A percentile compares a stretch with the other conserved stretches of the same genome.
Evolutionary conservation across 2,113 vertebrate genomes (phyloP).

Genomic region (Neogale vison): DNA sequence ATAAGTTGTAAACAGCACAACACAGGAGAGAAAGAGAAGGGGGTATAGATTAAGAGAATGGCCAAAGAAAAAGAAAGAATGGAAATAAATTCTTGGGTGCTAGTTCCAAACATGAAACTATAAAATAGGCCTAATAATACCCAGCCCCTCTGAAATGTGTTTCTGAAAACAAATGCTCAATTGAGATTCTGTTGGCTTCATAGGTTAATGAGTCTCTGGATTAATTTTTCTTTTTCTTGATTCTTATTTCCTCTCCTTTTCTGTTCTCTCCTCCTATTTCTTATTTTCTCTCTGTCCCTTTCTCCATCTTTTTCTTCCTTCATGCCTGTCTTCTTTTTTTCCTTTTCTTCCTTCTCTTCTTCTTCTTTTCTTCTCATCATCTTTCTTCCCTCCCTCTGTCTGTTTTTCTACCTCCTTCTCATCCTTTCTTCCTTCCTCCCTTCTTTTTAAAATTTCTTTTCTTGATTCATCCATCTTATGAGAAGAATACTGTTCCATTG

Average conservation of each 20-base stretch:
- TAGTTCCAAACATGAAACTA: not conserved
- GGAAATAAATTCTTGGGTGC: not conserved
- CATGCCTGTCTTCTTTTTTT: not conserved
- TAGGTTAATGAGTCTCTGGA: not conserved
- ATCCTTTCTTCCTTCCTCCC: not conserved
- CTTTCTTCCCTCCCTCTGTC: not conserved
- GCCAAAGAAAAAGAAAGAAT: not conserved
- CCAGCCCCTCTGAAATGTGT: not conserved
- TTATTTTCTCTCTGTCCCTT: not conserved
- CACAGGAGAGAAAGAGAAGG: not conserved
- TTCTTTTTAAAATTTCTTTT: not conserved
- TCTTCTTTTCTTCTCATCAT: not conserved
- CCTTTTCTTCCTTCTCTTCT: not conserved
- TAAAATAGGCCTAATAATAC: not conserved
- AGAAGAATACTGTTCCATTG: not conserved
- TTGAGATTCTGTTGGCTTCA: not conserved
- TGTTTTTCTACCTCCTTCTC: not conserved
- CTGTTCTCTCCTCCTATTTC: not conserved
- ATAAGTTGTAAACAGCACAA: not conserved
- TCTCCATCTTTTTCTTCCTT: not conserved
- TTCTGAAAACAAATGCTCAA: not conserved
- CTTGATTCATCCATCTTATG: not conserved
- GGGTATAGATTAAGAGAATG: not conserved
- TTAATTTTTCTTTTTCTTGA: not conserved
- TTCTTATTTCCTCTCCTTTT: not conserved